Conservation (phyloP, 2,113 vertebrate species). For the Crotalus helleri region DNA sequence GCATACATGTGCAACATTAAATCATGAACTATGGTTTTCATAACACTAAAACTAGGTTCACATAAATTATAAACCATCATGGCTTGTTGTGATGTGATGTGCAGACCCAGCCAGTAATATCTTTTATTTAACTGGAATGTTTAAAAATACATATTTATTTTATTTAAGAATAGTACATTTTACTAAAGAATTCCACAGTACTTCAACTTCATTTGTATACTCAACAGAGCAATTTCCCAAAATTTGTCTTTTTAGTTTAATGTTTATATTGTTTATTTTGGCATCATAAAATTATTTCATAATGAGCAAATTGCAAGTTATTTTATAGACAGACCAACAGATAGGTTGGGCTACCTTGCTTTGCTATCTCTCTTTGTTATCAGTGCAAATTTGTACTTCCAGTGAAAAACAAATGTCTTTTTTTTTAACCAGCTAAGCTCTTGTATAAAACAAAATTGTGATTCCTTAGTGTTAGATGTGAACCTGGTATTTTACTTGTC, state of each 20-base stretch:
- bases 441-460: conserved; percentile 33
- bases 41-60: background rate
- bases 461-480: conserved; percentile 46
- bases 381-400: background rate
- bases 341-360: background rate
- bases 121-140: background rate
- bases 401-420: conserved; percentile 15
- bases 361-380: conserved; percentile 26
- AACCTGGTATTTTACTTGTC: conserved; percentile 47
- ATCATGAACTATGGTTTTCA: background rate
- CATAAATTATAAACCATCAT: background rate
- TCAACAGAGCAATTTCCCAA: background rate
- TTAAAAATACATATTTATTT: background rate
- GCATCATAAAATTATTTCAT: background rate
- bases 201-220: background rate
- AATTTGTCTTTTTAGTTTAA: conserved; percentile 28
- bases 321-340: background rate
- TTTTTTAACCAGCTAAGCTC: conserved; percentile 36
- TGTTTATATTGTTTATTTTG: background rate
- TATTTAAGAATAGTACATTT: background rate
- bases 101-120: background rate
- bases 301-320: background rate
- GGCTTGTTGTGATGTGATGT: background rate
- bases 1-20: background rate
- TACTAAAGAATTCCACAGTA: background rate